Evolutionary conservation across 2,888 invertebrate species (phyloP), one percentile per base, ranked within the genome.

Genomic region (Xestia xanthographa): DNA sequence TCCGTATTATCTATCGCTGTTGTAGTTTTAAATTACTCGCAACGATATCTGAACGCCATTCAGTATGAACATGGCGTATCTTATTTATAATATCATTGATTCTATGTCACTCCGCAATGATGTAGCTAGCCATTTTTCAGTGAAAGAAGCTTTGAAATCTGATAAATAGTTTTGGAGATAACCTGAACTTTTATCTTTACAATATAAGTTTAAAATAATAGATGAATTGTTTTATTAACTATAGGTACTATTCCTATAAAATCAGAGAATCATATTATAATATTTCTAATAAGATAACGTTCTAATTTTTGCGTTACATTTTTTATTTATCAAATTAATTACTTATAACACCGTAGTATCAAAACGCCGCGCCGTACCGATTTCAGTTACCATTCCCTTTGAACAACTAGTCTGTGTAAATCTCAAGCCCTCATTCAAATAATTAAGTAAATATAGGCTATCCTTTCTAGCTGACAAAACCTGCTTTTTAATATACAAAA

Each of bases 91-190:
- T n/a, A n/a, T n/a, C 4, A n/a, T 34, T 34, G 4, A 4, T 34
- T 1, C 12, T 5, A 9, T 8, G 9, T 29, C 58, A 58, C 17
- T 58, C 4, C 0, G 11, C 12, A 53, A 26, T 14, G 5, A 11
- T 11, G 4, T 50, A 0, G 22, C 5, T 12, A 5, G 1, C 0
- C 2, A 14, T 11, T n/a, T n/a, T n/a, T n/a, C 5, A 12, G 1
- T 58, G 8, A 29, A 29, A 58, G 1, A 58, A 20, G 20, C 4
- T 26, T 58, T 58, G 3, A 9, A 58, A 20, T 20, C 58, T 8
- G 8, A 29, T 58, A 17, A 58, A 29, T 58, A 20, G 58, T 58
- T 4, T 17, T 9, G 9, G 58, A 29, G 20, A 26, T 56, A 17
- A 5, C 1, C 14, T 5, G 12, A 53, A 53, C 53, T n/a, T 53